A percentile compares a stretch with the other conserved stretches of the same genome.
Evolutionary conservation across 2,797 vertebrate species (phyloP).

Genomic region (Lithobates pipiens): DNA sequence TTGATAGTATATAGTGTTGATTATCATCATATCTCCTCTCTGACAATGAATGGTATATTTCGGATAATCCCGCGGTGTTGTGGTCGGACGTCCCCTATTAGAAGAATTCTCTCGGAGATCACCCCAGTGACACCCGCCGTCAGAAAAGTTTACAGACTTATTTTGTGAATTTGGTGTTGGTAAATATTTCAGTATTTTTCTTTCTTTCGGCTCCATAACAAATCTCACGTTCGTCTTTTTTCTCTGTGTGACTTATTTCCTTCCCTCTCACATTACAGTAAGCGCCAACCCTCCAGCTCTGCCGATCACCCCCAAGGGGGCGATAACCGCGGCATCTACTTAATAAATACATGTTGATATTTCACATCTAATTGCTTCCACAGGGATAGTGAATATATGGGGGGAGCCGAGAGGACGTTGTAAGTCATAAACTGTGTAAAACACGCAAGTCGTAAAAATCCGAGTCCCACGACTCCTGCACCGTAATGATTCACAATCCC

Average conservation of each 20-base stretch:
- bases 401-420: conserved; percentile 59
- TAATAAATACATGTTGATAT: conserved; percentile 72
- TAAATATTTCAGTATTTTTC: not conserved
- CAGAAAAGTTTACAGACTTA: not conserved
- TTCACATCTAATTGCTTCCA: conserved; percentile 77
- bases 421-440: conserved; percentile 70
- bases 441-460: conserved; percentile 65
- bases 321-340: conserved; percentile 63
- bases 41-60: not conserved
- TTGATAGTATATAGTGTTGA: too few species aligned
- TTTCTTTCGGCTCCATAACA: not conserved
- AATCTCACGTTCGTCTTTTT: not conserved
- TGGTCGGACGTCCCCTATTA: not conserved
- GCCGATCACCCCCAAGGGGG: conserved; percentile 70
- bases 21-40: not conserved
- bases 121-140: too few species aligned
- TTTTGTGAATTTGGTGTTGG: not conserved
- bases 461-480: conserved; percentile 61
- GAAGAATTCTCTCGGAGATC: not conserved
- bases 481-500: conserved; percentile 49
- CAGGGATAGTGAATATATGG: conserved; percentile 71
- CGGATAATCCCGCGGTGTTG: not conserved
- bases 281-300: conserved; percentile 64
- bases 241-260: conserved; percentile 34
- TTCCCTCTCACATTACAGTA: conserved; percentile 55